Conservation (phyloP, 1,140 invertebrate genomes). For the Dryas iulia region DNA sequence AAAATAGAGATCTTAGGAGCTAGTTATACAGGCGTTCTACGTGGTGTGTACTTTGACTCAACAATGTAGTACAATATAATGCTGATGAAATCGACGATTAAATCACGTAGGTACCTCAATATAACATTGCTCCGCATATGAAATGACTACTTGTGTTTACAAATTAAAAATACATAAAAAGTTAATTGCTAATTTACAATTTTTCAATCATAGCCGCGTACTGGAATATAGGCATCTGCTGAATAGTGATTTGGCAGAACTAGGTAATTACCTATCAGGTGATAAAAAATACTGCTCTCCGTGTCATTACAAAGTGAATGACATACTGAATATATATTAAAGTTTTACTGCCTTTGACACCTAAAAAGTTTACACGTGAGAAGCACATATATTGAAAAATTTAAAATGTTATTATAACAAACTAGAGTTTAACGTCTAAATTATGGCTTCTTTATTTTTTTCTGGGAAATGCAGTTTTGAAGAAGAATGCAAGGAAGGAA, state of each 20-base stretch:
- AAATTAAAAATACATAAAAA: constrained; percentile 13
- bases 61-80: neutral
- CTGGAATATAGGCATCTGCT: neutral
- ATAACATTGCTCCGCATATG: neutral
- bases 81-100: neutral
- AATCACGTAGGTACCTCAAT: neutral
- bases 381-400: too few species aligned
- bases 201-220: constrained; percentile 6
- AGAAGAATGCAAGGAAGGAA: too few species aligned
- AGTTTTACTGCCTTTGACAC: neutral
- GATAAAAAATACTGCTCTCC: neutral
- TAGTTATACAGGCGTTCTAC: neutral
- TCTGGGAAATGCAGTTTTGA: too few species aligned
- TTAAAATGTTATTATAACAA: too few species aligned
- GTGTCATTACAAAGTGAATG: neutral
- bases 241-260: constrained; percentile 15
- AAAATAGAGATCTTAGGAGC: neutral
- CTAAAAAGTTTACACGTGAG: neutral
- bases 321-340: neutral
- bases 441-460: too few species aligned
- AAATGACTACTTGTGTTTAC: neutral
- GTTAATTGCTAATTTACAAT: constrained; percentile 15
- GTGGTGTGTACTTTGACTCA: too few species aligned
- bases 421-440: too few species aligned
- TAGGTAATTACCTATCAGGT: constrained; percentile 3